These are phyloP conservation scores for Drosophila buzzatii DNA, from an alignment of 2,888 invertebrate genomes.

Conservation along the genomic window DNA sequence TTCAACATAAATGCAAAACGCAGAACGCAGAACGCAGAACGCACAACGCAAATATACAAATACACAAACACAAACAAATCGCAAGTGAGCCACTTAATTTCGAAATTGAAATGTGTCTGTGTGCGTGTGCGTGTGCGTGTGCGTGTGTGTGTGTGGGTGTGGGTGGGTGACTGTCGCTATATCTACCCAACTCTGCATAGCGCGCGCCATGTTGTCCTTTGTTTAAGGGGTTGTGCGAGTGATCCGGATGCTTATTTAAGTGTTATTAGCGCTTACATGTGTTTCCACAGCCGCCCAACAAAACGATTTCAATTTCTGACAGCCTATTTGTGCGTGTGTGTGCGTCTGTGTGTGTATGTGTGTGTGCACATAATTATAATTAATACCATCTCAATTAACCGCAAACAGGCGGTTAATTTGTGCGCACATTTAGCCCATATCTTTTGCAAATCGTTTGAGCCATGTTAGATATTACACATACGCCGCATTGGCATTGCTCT, in stretches of 20 bases:
- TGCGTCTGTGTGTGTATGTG: conserved; percentile 20
- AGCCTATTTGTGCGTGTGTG: conserved; percentile 41
- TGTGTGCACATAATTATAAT: conserved; percentile 63
- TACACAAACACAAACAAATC: conserved; percentile 57
- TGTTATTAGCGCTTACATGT: conserved; percentile 79
- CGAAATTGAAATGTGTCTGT: conserved; percentile 70
- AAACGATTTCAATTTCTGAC: conserved; percentile 76
- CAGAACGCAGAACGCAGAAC: conserved; percentile 40
- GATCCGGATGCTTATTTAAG: conserved; percentile 65
- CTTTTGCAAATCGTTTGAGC: conserved; percentile 53
- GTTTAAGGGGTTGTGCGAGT: conserved; percentile 32
- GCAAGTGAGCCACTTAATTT: conserved; percentile 77
- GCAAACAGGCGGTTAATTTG: conserved; percentile 78
- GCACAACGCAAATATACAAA: conserved; percentile 43
- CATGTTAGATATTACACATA: conserved; percentile 47
- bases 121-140: conserved; percentile 16
- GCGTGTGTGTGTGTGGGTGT: conserved; percentile 15
- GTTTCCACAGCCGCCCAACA: conserved; percentile 55
- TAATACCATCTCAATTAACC: conserved; percentile 81
- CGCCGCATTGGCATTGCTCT: conserved; percentile 23
- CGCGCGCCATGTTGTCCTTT: conserved; percentile 13
- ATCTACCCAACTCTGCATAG: background rate
- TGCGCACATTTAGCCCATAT: conserved; percentile 59
- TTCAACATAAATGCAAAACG: conserved; percentile 52
- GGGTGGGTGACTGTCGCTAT: conserved; percentile 16